Conservation (phyloP, 2,113 vertebrate species). For the Raja brachyura region DNA sequence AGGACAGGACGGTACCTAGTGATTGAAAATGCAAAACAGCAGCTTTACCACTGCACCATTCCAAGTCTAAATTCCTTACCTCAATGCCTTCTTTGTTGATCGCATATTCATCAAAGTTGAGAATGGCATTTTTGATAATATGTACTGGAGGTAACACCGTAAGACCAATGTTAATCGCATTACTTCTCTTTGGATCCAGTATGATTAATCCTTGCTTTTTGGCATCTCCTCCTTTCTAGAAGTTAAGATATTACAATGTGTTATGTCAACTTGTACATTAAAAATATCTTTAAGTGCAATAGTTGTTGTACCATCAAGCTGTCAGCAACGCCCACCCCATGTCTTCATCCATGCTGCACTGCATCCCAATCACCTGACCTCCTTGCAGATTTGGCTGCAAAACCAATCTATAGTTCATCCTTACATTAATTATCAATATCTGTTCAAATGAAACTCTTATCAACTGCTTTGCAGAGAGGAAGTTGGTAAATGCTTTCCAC, state of each 20-base stretch:
- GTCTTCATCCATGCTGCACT: not conserved
- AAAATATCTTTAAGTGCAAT: not conserved
- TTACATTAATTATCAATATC: not conserved
- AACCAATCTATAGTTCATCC: not conserved
- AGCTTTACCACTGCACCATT: no score
- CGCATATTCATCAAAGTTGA: slow-evolving; percentile 88
- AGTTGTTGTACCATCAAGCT: no score
- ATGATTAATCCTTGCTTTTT: slow-evolving; percentile 74
- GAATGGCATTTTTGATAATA: slow-evolving; percentile 83
- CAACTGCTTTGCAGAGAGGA: not conserved
- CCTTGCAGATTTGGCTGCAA: not conserved
- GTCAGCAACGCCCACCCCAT: not conserved
- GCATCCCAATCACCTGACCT: not conserved
- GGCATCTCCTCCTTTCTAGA: slow-evolving; percentile 71
- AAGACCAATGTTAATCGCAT: slow-evolving; percentile 92
- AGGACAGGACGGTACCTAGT: no score
- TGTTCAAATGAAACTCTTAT: not conserved
- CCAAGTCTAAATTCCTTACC: slow-evolving; percentile 53
- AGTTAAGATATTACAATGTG: slow-evolving; percentile 20
- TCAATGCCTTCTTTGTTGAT: slow-evolving; percentile 94
- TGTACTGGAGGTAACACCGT: slow-evolving; percentile 81
- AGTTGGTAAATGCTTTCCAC: not conserved
- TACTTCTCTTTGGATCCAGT: slow-evolving; percentile 86
- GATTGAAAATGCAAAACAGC: no score
- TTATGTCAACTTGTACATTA: not conserved